Conservation (phyloP, 2,113 vertebrate genomes). For the Forbesichthys papilliferus region DNA sequence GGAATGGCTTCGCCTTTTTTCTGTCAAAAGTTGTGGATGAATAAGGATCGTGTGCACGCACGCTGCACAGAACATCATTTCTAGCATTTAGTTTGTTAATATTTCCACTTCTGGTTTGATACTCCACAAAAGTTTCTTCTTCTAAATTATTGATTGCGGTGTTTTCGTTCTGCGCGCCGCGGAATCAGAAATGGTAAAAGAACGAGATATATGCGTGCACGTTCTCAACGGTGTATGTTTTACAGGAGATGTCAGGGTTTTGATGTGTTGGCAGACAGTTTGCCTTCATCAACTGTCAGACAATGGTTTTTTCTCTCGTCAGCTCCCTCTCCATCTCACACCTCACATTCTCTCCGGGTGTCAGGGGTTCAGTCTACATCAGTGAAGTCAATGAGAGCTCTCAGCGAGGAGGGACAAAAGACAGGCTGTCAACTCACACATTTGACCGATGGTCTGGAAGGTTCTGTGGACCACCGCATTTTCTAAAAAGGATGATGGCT, state of each 20-base stretch:
- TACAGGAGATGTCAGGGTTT: not conserved
- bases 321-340: conserved; percentile 18
- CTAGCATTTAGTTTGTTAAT: not conserved
- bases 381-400: no score
- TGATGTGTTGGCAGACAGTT: not conserved
- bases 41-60: conserved; percentile 5
- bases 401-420: no score
- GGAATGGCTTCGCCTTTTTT: not conserved
- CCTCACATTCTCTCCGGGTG: not conserved
- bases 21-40: conserved; percentile 21
- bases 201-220: conserved; percentile 21
- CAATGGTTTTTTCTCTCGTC: not conserved
- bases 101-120: conserved; percentile 7
- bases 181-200: not conserved
- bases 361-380: no score
- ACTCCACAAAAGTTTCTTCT: conserved; percentile 11
- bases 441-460: no score
- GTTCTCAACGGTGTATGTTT: not conserved
- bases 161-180: not conserved
- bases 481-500: no score
- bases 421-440: no score
- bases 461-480: no score
- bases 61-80: no score
- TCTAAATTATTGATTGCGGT: not conserved
- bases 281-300: conserved; percentile 2